These are phyloP conservation scores for Thripadectes ignobilis DNA, from an alignment of 2,797 vertebrate species.

Conservation along the genomic window DNA sequence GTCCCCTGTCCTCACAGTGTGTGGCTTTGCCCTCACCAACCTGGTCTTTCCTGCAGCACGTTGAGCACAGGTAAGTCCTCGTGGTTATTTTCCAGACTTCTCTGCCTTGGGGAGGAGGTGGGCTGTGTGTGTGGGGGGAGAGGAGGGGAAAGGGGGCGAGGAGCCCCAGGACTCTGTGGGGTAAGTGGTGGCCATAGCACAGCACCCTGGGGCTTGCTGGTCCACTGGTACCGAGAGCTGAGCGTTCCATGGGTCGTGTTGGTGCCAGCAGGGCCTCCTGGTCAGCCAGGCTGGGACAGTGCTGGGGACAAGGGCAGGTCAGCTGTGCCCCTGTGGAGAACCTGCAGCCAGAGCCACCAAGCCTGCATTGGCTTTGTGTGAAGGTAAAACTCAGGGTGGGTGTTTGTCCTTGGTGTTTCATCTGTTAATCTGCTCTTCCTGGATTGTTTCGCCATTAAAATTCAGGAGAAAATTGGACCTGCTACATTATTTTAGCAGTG, in stretches of 20 bases:
- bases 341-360: not conserved
- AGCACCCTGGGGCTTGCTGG: not conserved
- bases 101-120: not conserved
- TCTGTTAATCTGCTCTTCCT: not conserved
- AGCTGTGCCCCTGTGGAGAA: not conserved
- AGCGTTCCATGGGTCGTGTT: accelerated
- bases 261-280: accelerated
- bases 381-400: not conserved
- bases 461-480: not conserved
- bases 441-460: not conserved
- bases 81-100: not conserved
- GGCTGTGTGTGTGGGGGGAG: too few relatives aligned
- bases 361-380: not conserved
- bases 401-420: not conserved
- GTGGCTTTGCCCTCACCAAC: not conserved
- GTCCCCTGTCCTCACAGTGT: accelerated
- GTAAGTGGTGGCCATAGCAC: accelerated
- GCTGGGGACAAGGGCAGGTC: too few relatives aligned
- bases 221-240: not conserved
- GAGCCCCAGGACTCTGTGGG: not conserved
- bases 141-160: too few relatives aligned
- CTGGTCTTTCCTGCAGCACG: accelerated
- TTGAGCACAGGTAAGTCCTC: accelerated
- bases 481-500: not conserved
- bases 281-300: too few relatives aligned